These are phyloP conservation scores for Palythoa heliodiscus DNA, from an alignment of 92 coral and sea anemone species.

Conservation along the genomic window DNA sequence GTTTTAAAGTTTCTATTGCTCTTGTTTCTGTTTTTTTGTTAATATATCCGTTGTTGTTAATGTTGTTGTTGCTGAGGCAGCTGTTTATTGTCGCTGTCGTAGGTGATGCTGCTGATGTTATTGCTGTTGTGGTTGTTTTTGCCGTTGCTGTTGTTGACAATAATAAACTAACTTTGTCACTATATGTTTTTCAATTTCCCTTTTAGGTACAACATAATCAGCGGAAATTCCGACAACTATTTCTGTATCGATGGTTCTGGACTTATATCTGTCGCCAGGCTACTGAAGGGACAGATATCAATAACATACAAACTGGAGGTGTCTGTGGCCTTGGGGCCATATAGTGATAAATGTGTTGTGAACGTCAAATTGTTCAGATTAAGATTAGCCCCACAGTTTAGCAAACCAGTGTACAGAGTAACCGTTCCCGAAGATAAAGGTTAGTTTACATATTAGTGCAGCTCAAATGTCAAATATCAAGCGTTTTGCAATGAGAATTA, in stretches of 20 bases:
- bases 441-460: conserved; percentile 3
- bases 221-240: conserved; percentile 69
- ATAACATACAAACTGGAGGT: conserved; percentile 72
- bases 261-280: conserved; percentile 63
- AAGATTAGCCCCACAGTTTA: conserved; percentile 66
- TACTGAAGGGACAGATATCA: conserved; percentile 66
- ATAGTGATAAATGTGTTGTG: conserved; percentile 63
- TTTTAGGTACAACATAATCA: conserved; percentile 57
- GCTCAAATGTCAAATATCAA: neutral
- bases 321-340: conserved; percentile 60
- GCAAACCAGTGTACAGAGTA: conserved; percentile 48
- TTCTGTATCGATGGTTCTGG: conserved; percentile 78
- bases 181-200: neutral
- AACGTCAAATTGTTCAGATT: conserved; percentile 56
- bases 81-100: no score
- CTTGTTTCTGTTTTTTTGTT: neutral
- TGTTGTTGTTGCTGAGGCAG: neutral
- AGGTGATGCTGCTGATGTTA: neutral
- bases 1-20: no score
- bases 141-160: neutral
- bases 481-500: neutral
- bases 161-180: neutral
- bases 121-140: neutral
- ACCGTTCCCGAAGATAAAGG: conserved; percentile 78
- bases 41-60: neutral